These are phyloP conservation scores for Speoplatyrhinus poulsoni DNA, from an alignment of 2,113 vertebrate species.

Conservation along the genomic window DNA sequence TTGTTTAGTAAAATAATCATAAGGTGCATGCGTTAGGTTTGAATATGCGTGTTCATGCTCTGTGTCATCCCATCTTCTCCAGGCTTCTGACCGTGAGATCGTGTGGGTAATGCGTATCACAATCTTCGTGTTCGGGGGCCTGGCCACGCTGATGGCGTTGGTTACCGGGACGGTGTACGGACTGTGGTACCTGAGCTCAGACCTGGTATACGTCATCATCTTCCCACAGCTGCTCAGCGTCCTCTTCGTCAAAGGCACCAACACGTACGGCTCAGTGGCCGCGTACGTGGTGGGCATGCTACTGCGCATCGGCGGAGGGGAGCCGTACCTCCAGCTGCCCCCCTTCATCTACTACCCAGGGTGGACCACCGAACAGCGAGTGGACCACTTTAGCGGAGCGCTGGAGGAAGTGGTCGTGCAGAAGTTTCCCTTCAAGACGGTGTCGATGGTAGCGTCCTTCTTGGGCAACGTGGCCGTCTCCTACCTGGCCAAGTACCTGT, in stretches of 20 bases:
- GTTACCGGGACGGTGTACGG: conserved; percentile 92
- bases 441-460: conserved; percentile 92
- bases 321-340: conserved; percentile 90
- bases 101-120: conserved; percentile 97
- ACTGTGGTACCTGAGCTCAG: conserved; percentile 98
- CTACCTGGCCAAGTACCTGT: conserved; percentile 92
- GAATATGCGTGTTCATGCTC: background rate
- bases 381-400: conserved; percentile 61
- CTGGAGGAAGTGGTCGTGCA: conserved; percentile 82
- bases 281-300: conserved; percentile 90
- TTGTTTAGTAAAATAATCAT: too few relatives aligned
- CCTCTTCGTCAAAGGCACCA: conserved; percentile 93
- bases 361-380: conserved; percentile 64
- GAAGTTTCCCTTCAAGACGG: conserved; percentile 93
- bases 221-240: conserved; percentile 96
- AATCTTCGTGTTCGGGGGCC: conserved; percentile 90
- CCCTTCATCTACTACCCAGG: conserved; percentile 95
- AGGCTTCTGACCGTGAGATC: conserved; percentile 96
- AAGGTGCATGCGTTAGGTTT: background rate
- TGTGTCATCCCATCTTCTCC: conserved; percentile 20
- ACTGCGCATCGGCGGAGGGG: conserved; percentile 91
- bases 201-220: conserved; percentile 97
- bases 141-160: conserved; percentile 94
- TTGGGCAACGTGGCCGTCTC: conserved; percentile 87
- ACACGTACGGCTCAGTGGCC: conserved; percentile 92